Base-by-base conservation (phyloP, 2,797 vertebrate genomes). In the Poliocrania exsul region DNA sequence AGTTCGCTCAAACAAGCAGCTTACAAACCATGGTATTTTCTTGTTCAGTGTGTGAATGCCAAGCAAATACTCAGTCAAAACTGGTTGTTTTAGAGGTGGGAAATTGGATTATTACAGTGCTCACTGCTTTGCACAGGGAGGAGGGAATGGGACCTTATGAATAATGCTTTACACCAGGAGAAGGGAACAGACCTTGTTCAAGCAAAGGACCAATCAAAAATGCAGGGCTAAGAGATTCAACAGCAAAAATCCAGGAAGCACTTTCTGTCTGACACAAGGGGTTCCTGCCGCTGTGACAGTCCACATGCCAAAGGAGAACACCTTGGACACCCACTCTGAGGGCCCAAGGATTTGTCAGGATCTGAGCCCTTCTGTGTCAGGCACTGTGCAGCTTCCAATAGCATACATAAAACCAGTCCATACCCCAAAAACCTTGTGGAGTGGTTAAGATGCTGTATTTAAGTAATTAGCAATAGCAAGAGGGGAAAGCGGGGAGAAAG, bases 321-420 rank as follows among this genome's bases (percentile, higher is more conserved):
- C 35, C 56, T 65, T 2, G 0, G 23, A 44, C 17, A 29, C 25
- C 7, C 28, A 62, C 2, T 3, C 3, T 56, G 14, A 14, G 11
- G 11, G 2, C 6, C 7, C 29, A 10, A 42, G 20, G 35, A 65
- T 28, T 77, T 71, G 28, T 4, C 6, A 9, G 17, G 9, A 61
- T 47, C 53, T 37, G 67, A 90, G 24, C 40, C 37, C 33, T n/a
- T 12, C 38, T 79, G 13, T 44, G 15, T 17, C 15, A 16, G 26
- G 31, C 15, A 33, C 17, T 40, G 7, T 40, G 13, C 16, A 72
- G 25, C 11, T 79, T 25, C 23, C 31, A 44, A 9, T 1, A 54
- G 13, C 16, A 29, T 3, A 29, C 7, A 31, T 7, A 50, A 69
- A 93, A 46, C 10, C 44, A 91, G 25, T 3, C 44, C 25, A 44